These are phyloP conservation scores for Ephestia elutella DNA, from an alignment of 1,140 invertebrate species.

Conservation along the genomic window DNA sequence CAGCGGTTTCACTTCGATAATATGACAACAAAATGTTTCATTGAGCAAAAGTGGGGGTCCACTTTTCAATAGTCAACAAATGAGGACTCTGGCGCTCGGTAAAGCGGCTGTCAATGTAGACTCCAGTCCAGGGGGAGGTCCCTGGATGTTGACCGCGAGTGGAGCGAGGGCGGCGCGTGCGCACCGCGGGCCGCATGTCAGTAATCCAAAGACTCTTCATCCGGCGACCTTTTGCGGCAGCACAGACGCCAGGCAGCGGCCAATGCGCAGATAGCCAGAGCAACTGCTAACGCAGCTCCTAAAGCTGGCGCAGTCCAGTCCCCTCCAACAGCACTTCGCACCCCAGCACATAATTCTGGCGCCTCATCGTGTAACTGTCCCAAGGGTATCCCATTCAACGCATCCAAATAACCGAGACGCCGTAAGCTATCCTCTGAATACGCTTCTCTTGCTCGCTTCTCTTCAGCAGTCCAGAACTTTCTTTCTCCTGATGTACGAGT, in stretches of 20 bases:
- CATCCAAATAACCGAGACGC: conserved; percentile 73
- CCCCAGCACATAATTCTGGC: conserved; percentile 77
- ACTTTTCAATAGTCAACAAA: conserved; percentile 36
- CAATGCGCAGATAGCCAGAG: conserved; percentile 55
- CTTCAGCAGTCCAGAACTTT: conserved; percentile 60
- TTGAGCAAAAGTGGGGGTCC: not conserved
- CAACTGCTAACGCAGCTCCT: conserved; percentile 57
- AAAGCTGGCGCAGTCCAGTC: conserved; percentile 66
- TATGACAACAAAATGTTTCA: not conserved
- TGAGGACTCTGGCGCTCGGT: conserved; percentile 55
- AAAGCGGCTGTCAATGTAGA: conserved; percentile 71
- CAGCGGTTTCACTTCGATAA: not conserved
- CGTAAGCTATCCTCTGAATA: conserved; percentile 76
- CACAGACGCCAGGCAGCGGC: conserved; percentile 67
- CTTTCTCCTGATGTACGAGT: conserved; percentile 45
- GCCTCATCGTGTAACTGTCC: conserved; percentile 78
- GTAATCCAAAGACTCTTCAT: conserved; percentile 70
- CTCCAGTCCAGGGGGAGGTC: conserved; percentile 69
- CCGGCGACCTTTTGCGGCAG: conserved; percentile 69
- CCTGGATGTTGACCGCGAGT: conserved; percentile 57
- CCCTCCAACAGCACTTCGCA: conserved; percentile 38
- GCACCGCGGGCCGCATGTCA: conserved; percentile 72
- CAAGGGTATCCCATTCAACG: conserved; percentile 57
- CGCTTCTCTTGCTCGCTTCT: conserved; percentile 68
- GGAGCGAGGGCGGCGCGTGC: conserved; percentile 59